Evolutionary conservation across 2,888 invertebrate genomes (phyloP), one percentile per base, ranked within the genome.

Genomic region (Agrochola macilenta): DNA sequence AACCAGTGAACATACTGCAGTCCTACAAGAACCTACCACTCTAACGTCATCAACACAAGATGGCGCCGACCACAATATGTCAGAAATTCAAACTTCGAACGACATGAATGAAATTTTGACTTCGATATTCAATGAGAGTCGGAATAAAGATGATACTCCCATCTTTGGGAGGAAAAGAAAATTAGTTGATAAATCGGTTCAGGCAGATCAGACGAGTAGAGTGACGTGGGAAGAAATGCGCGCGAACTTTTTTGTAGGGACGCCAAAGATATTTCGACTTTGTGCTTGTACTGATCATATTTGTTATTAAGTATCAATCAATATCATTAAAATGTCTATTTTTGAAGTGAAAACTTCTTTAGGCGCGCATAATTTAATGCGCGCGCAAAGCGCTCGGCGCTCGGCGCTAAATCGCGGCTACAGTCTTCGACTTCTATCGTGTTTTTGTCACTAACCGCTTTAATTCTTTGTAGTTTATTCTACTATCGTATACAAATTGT

Each of bases 261-360:
- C 82, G 5, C 88, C 88, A 0, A 88, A 88, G 30, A 79, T 88
- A 57, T 85, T 83, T 20, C 78, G 73, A 8, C 75, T 88, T 39
- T 88, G 88, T 69, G 72, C 79, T 3, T 89, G 89, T 72, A 30
- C n/a, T 54, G 79, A 78, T 68, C 88, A 88, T 66, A 5, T 70
- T 73, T 88, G 87, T 69, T 8, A 61, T 26, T 64, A 57, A 23
- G 26, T 26, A 14, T 58, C 26, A 8, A 26, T 7, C 26, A 26
- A 2, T 58, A 26, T 26, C 5, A 26, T 57, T 26, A 26, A 58
- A n/a, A 58, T 58, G n/a, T n/a, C n/a, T 54, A 54, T 54, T n/a
- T 23, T 54, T 23, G 23, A n/a, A 54, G 5, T 57, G n/a, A 57
- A 57, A n/a, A 54, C 54, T n/a, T n/a, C 4, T 2, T 9, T 9